A percentile compares a stretch with the other conserved stretches of the same genome.
phyloP scores from a whole-genome alignment of 2,888 invertebrate species.

The Tenthredo scrophulariae region DNA sequence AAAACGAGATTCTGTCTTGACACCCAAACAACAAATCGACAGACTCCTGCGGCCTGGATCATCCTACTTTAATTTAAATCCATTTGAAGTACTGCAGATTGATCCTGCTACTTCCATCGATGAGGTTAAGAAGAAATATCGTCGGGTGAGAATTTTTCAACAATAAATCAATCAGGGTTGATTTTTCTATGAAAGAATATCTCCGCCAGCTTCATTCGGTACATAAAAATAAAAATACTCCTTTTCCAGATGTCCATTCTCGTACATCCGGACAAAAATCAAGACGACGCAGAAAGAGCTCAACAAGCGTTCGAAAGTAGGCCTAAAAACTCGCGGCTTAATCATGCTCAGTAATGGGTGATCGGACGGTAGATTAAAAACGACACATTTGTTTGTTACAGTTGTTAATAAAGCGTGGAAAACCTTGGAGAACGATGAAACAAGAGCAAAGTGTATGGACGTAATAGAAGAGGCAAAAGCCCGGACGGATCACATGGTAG shows the following conservation, averaged over 20 bases:
- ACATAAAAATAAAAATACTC: conserved; percentile 52
- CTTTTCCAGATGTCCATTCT: conserved; percentile 90
- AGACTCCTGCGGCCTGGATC: conserved; percentile 97
- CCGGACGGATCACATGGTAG: conserved; percentile 94
- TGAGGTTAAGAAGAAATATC: conserved; percentile 97
- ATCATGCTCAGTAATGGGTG: neutral
- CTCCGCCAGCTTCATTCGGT: too few species aligned
- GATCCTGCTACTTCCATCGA: conserved; percentile 94
- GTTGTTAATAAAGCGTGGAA: conserved; percentile 97
- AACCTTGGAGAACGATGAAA: conserved; percentile 96
- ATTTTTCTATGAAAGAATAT: neutral
- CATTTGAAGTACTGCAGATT: conserved; percentile 94
- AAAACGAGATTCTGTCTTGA: conserved; percentile 97
- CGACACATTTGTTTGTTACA: conserved; percentile 69
- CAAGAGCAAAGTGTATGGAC: conserved; percentile 95
- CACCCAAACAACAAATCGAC: conserved; percentile 98
- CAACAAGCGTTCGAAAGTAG: conserved; percentile 93
- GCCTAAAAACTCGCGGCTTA: conserved; percentile 48
- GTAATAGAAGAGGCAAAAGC: conserved; percentile 98
- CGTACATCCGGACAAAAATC: conserved; percentile 99
- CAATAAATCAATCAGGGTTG: neutral
- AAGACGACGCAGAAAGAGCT: conserved; percentile 96
- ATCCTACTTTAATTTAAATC: conserved; percentile 99
- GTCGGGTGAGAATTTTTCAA: conserved; percentile 81
- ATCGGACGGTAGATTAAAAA: neutral